These are phyloP conservation scores for Serrognathus titanus DNA, from an alignment of 2,888 invertebrate genomes.

Conservation along the genomic window DNA sequence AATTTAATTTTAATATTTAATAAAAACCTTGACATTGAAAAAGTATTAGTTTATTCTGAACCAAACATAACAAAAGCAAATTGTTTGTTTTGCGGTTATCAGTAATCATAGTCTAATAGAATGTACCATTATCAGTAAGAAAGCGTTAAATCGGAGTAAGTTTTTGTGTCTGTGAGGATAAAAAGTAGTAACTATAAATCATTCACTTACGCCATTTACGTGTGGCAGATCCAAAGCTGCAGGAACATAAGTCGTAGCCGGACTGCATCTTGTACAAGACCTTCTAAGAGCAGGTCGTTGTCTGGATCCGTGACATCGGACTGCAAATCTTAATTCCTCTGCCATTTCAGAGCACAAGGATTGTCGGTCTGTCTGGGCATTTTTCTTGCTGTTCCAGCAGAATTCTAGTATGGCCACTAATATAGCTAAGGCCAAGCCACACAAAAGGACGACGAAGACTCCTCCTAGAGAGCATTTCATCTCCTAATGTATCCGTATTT, in stretches of 20 bases:
- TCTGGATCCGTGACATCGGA: slow-evolving; percentile 80
- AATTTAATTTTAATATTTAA: too few species aligned
- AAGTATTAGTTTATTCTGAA: too few species aligned
- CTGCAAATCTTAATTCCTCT: slow-evolving; percentile 86
- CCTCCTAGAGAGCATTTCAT: slow-evolving; percentile 62
- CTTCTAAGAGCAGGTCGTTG: slow-evolving; percentile 76
- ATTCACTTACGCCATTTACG: slow-evolving; percentile 50
- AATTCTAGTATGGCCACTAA: slow-evolving; percentile 92
- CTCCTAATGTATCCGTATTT: too few species aligned
- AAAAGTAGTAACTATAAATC: too few species aligned
- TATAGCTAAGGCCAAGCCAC: slow-evolving; percentile 86
- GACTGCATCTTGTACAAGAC: slow-evolving; percentile 73
- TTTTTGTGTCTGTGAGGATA: too few species aligned
- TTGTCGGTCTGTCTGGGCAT: slow-evolving; percentile 77
- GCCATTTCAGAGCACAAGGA: slow-evolving; percentile 93
- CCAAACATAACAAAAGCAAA: too few species aligned
- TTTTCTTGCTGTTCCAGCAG: slow-evolving; percentile 90
- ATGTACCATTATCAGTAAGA: too few species aligned
- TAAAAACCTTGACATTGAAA: too few species aligned
- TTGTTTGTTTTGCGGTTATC: too few species aligned
- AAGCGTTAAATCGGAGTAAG: too few species aligned
- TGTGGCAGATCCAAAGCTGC: slow-evolving; percentile 56
- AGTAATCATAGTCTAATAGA: too few species aligned
- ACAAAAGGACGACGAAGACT: slow-evolving; percentile 93
- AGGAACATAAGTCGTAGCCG: slow-evolving; percentile 72